Conservation (phyloP, 2,113 vertebrate species). For the Okapia johnstoni region DNA sequence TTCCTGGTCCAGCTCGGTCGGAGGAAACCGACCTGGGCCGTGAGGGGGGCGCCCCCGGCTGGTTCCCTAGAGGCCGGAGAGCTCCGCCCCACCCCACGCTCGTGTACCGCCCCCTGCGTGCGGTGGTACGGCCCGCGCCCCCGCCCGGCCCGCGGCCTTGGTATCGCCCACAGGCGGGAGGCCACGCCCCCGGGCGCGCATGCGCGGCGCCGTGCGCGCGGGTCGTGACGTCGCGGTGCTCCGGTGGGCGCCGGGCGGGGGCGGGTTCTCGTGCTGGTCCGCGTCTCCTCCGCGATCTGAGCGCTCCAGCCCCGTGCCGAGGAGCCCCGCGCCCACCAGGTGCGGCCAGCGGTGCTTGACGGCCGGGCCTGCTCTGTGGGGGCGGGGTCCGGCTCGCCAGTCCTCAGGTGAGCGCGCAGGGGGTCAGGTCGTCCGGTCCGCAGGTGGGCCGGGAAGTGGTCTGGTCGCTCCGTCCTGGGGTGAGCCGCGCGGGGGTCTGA, state of each 20-base stretch:
- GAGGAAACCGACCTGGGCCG: neutral
- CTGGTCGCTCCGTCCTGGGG: neutral
- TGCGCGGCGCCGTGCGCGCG: neutral
- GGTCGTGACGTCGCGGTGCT: fast-evolving
- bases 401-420: neutral
- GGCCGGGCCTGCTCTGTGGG: neutral
- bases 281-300: neutral
- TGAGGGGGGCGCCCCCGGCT: fast-evolving
- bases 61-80: neutral
- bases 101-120: neutral
- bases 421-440: neutral
- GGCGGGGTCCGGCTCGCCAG: neutral
- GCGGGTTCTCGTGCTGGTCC: neutral
- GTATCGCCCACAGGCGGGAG: neutral
- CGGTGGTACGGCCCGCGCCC: neutral
- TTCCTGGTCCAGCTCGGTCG: neutral
- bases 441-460: neutral
- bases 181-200: neutral
- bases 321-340: neutral
- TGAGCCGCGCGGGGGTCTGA: neutral
- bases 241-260: neutral
- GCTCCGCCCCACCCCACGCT: neutral
- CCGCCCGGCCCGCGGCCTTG: neutral
- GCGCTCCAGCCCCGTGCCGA: neutral
- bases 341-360: neutral